Conservation (phyloP, 2,113 vertebrate species). For the Aythya baeri region DNA sequence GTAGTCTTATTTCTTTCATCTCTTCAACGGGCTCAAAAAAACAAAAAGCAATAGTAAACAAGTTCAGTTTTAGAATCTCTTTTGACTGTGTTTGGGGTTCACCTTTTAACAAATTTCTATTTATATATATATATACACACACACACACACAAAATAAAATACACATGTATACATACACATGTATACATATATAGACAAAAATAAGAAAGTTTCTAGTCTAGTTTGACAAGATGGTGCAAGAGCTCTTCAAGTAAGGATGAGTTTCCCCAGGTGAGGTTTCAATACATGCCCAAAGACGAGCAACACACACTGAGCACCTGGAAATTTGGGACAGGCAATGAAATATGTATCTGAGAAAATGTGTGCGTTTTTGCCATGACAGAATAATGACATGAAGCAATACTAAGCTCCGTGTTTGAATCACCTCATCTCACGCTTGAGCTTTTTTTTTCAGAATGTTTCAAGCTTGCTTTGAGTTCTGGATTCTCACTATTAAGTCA, state of each 20-base stretch:
- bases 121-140: background rate
- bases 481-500: background rate
- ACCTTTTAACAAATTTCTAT: background rate
- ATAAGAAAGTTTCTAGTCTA: background rate
- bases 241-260: background rate
- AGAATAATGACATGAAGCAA: background rate
- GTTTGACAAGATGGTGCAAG: background rate
- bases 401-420: background rate
- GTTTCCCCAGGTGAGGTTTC: background rate
- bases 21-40: background rate
- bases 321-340: background rate
- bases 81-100: background rate
- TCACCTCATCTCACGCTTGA: background rate
- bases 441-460: background rate
- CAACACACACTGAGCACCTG: background rate
- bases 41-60: background rate
- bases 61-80: background rate
- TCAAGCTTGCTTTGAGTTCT: background rate
- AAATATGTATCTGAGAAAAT: background rate
- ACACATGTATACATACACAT: too few relatives aligned
- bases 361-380: accelerated
- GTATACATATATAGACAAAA: background rate
- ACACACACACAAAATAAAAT: background rate
- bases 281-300: background rate
- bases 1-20: background rate